These are phyloP conservation scores for Quadroppia sp. DNA, from an alignment of 2,888 invertebrate genomes.

Conservation along the genomic window DNA sequence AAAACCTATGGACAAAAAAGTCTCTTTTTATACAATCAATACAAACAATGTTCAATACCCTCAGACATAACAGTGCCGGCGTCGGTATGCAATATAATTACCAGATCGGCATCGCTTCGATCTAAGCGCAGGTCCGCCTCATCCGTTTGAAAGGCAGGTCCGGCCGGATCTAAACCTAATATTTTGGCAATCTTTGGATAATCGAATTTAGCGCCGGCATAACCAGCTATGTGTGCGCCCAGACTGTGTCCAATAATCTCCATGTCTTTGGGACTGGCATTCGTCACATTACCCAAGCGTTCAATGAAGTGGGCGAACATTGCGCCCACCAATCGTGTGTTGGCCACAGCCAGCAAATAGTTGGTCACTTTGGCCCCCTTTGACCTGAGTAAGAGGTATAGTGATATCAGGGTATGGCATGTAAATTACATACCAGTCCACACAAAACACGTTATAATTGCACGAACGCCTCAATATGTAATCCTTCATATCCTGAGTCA, in stretches of 20 bases:
- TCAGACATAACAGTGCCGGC: constrained; percentile 30
- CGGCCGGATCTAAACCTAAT: constrained; percentile 40
- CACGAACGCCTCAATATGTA: constrained; percentile 30
- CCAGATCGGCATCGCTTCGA: constrained; percentile 36
- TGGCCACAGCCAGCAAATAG: constrained; percentile 39
- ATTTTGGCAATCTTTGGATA: constrained; percentile 32
- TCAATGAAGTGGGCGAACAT: constrained; percentile 34
- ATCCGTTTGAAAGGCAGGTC: constrained; percentile 37
- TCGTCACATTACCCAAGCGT: constrained; percentile 15
- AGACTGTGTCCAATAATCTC: constrained; percentile 37
- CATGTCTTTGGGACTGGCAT: not conserved
- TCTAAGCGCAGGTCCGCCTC: constrained; percentile 32
- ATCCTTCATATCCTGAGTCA: constrained; percentile 40
- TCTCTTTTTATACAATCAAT: not conserved
- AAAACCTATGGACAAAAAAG: constrained; percentile 15
- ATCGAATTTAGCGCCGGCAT: constrained; percentile 29
- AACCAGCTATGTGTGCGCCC: constrained; percentile 39
- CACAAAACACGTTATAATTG: constrained; percentile 40
- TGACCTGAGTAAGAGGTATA: no score
- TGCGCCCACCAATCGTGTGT: constrained; percentile 38
- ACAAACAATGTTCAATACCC: not conserved
- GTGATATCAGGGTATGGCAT: not conserved
- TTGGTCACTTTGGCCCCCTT: constrained; percentile 33
- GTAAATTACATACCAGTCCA: constrained; percentile 40
- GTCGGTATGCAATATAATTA: constrained; percentile 35